These are phyloP conservation scores for Cryptocheilus praepositus DNA, from an alignment of 2,888 invertebrate species.

Conservation along the genomic window DNA sequence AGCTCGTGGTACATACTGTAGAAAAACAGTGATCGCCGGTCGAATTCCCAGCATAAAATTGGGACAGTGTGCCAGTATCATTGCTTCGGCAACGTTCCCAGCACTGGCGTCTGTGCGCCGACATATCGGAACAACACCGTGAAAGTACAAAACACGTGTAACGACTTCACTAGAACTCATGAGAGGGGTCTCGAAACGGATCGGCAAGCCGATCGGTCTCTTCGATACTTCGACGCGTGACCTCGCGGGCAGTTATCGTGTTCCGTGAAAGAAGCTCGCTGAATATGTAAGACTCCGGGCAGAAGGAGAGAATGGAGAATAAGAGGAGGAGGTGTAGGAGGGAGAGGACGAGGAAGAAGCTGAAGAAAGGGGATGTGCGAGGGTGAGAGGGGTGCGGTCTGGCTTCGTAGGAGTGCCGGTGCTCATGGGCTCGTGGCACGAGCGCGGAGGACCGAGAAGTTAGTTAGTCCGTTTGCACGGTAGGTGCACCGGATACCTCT, in stretches of 20 bases:
- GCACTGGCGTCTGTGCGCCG: background rate
- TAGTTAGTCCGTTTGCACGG: conserved; percentile 47
- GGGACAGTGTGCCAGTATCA: too few relatives aligned
- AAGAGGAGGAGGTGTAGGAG: conserved; percentile 7
- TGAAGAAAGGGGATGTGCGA: conserved; percentile 25
- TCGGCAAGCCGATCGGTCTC: conserved; percentile 42
- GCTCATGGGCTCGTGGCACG: conserved; percentile 60
- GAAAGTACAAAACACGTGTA: conserved; percentile 11
- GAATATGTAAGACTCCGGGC: conserved; percentile 56
- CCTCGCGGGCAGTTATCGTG: conserved; percentile 58
- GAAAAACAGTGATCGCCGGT: too few relatives aligned
- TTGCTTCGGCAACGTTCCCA: too few relatives aligned
- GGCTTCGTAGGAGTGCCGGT: conserved; percentile 59
- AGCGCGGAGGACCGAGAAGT: conserved; percentile 51
- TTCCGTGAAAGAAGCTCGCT: conserved; percentile 56
- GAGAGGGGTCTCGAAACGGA: conserved; percentile 16
- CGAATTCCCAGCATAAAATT: too few relatives aligned
- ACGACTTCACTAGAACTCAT: conserved; percentile 29
- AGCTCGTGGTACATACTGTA: too few relatives aligned
- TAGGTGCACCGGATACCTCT: conserved; percentile 56
- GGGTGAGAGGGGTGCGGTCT: conserved; percentile 46
- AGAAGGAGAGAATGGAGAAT: conserved; percentile 16
- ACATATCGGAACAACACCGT: background rate
- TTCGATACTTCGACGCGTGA: conserved; percentile 52
- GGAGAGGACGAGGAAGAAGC: conserved; percentile 19